Evolutionary conservation across 2,797 vertebrate genomes (phyloP).

Genomic region (Cossypha caffra): DNA sequence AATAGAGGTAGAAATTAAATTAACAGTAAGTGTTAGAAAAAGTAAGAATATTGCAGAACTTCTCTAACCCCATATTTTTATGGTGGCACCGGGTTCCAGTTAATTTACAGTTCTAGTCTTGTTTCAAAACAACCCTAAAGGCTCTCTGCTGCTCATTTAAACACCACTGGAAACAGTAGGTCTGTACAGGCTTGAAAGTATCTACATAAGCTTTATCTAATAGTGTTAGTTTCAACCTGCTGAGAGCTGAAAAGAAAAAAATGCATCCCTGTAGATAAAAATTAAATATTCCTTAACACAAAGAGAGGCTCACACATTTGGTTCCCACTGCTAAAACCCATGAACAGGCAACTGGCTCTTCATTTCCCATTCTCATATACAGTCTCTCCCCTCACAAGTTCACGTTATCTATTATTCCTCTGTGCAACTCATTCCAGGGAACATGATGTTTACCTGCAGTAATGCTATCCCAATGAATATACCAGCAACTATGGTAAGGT

Average conservation of each 20-base stretch:
- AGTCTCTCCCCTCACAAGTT: neutral
- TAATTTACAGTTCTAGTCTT: neutral
- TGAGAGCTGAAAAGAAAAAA: neutral
- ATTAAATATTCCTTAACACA: neutral
- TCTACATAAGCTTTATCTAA: neutral
- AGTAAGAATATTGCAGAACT: neutral
- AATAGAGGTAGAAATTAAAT: neutral
- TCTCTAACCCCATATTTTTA: neutral
- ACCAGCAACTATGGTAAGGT: conserved; percentile 97
- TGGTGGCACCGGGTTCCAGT: neutral
- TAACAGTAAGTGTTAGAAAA: neutral
- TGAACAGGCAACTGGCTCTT: accelerated
- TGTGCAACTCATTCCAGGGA: neutral
- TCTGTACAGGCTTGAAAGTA: neutral
- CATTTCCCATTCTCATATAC: neutral
- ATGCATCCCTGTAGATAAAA: neutral
- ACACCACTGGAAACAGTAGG: neutral
- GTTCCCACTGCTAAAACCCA: neutral
- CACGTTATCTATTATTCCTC: neutral
- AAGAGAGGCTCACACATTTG: neutral
- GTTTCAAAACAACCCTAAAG: neutral
- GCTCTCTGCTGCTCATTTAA: neutral
- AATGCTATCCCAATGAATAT: conserved; percentile 98
- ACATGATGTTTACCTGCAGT: conserved; percentile 82
- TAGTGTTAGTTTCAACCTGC: neutral